Percentiles rank a stretch among this genome's conserved stretches.
phyloP scores from a whole-genome alignment of 2,113 vertebrate genomes.

The Sinocyclocheilus anshuiensis region DNA sequence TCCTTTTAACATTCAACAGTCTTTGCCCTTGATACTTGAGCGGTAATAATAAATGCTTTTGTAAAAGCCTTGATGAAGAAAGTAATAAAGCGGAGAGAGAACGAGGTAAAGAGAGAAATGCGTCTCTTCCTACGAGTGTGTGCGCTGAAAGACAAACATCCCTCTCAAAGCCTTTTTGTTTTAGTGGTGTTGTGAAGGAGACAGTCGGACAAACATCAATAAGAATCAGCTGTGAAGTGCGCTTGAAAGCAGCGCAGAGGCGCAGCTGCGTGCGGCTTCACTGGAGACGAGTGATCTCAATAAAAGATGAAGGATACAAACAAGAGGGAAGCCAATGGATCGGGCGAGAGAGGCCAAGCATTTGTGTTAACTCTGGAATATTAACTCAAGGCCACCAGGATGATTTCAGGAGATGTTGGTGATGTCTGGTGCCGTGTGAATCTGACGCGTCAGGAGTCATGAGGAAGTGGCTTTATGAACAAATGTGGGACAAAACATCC shows the following conservation, averaged over 20 bases:
- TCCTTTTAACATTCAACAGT: constrained; percentile 43
- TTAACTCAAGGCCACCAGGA: constrained; percentile 40
- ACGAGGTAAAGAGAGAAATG: constrained; percentile 47
- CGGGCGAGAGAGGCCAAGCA: constrained; percentile 38
- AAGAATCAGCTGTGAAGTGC: constrained; percentile 52
- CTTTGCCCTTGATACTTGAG: constrained; percentile 68
- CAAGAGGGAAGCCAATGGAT: constrained; percentile 36
- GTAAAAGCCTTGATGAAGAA: constrained; percentile 69
- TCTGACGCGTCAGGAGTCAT: not conserved
- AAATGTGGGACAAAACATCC: not conserved
- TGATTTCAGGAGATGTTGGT: constrained; percentile 7
- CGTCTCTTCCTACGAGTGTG: constrained; percentile 56
- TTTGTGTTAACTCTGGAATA: constrained; percentile 37
- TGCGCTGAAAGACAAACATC: constrained; percentile 68
- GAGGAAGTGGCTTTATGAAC: not conserved
- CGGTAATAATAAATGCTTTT: constrained; percentile 53
- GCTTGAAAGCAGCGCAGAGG: constrained; percentile 44
- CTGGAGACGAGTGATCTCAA: constrained; percentile 55
- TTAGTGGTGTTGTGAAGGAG: constrained; percentile 68
- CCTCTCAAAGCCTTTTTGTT: constrained; percentile 65
- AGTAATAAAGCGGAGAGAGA: constrained; percentile 49
- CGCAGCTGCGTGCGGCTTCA: constrained; percentile 28
- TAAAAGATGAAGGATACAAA: constrained; percentile 54
- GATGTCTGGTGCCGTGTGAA: not conserved
- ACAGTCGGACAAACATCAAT: constrained; percentile 69